Conservation (phyloP, 1,140 invertebrate genomes). For the Bombus waltoni region DNA sequence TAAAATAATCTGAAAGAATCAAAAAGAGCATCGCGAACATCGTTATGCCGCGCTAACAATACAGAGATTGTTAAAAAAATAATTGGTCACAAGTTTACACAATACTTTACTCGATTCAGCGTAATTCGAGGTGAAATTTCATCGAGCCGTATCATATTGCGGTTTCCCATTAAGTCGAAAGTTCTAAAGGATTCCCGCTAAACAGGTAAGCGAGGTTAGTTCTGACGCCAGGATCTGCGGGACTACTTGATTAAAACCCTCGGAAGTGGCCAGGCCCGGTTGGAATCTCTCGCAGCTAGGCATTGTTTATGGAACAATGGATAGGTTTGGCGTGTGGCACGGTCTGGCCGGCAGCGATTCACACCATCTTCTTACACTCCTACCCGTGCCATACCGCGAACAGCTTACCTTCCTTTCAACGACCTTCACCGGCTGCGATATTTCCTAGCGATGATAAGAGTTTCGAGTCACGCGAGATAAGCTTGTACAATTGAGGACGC, state of each 20-base stretch:
- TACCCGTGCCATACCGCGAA: constrained; percentile 6
- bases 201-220: constrained; percentile 57
- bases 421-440: constrained; percentile 28
- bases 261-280: constrained; percentile 47
- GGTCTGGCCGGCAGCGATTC: constrained; percentile 57
- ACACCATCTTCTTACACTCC: constrained; percentile 25
- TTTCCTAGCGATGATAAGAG: constrained; percentile 26
- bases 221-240: constrained; percentile 46
- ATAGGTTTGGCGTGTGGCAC: constrained; percentile 63
- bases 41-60: background rate
- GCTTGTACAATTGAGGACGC: background rate
- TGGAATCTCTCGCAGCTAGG: constrained; percentile 60
- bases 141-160: constrained; percentile 46
- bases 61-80: constrained; percentile 26
- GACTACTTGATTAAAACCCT: constrained; percentile 74
- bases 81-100: constrained; percentile 30
- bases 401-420: constrained; percentile 55
- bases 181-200: constrained; percentile 59
- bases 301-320: constrained; percentile 71
- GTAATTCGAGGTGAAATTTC: constrained; percentile 44
- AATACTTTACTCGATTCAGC: too few species aligned
- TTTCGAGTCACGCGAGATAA: constrained; percentile 24
- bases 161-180: constrained; percentile 62
- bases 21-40: background rate
- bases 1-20: background rate